Evolutionary conservation across 2,888 invertebrate species (phyloP).

Genomic region (Chydorus sphaericus): DNA sequence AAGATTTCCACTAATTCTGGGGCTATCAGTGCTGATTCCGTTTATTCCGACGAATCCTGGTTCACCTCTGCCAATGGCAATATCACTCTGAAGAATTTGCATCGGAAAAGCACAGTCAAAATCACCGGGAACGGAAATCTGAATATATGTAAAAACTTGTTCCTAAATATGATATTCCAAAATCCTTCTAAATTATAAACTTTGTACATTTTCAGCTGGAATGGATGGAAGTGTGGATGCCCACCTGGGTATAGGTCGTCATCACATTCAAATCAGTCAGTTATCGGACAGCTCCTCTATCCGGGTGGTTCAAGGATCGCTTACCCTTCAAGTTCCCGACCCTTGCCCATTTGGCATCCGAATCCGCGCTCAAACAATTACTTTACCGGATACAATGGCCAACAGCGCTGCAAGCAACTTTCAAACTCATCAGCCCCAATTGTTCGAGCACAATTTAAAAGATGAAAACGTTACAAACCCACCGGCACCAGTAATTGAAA

Average conservation of each 20-base stretch:
- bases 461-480: background rate
- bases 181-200: no score
- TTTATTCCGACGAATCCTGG: conserved; percentile 13
- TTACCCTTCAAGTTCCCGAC: conserved; percentile 2
- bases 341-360: conserved; percentile 4
- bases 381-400: background rate
- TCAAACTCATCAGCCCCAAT: background rate
- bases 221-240: conserved; percentile 15
- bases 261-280: conserved; percentile 12
- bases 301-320: background rate
- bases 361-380: conserved; percentile 3
- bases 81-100: conserved; percentile 12
- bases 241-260: background rate
- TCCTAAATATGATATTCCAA: background rate
- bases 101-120: conserved; percentile 10
- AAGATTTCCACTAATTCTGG: conserved; percentile 9
- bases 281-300: conserved; percentile 8
- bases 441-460: background rate
- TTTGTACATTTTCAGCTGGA: conserved; percentile 11
- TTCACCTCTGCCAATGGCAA: conserved; percentile 10
- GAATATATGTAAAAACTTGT: conserved; percentile 6
- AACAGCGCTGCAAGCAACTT: background rate
- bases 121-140: conserved; percentile 11
- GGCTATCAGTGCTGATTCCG: conserved; percentile 8
- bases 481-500: conserved; percentile 1